Base-by-base conservation (phyloP, 2,888 invertebrate species). In the Thalpophila matura region DNA sequence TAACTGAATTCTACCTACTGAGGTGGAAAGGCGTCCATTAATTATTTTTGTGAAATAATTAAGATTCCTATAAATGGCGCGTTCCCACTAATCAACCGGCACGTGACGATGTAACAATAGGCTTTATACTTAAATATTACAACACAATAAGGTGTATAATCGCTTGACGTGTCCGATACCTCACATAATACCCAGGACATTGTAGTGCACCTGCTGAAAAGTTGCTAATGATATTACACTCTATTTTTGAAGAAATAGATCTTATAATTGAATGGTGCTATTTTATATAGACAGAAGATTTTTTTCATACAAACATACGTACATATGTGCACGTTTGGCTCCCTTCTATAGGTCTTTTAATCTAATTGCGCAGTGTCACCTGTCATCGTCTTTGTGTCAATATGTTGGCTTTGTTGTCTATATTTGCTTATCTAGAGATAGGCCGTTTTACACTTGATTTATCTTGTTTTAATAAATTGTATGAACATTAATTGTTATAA, bases 21-120 rank as follows among this genome's bases (percentile, higher is more conserved):
- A 18, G 22, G 31, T 38, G 10, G 20, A 65, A 71, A 71, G 59
- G 76, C 73, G 76, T 75, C 38, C 61, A 62, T 77, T 69, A 59
- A 54, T 57, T 37, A 54, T 45, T 67, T 59, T 53, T 20, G 10
- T 46, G 53, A 38, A 71, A 43, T 57, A 57, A 53, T 68, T 57
- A 29, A 37, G 12, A 51, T 50, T 58, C 33, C 29, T 43, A 51
- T 50, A 77, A 67, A 66, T 38, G 22, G 24, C 29, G 12, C 27
- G 49, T 59, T 72, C 26, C 40, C 49, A 40, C 40, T 57, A 57
- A 60, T 60, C 46, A 24, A 29, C 26, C 45, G 7, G 22, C 33
- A 38, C 22, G 24, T 7, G 16, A 54, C 3, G 3, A 7, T 27
- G 4, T 14, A 20, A 53, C 18, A 49, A 58, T 31, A 12, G 20